phyloP scores from a whole-genome alignment of 2,113 vertebrate species.

The Saimiri boliviensis region DNA sequence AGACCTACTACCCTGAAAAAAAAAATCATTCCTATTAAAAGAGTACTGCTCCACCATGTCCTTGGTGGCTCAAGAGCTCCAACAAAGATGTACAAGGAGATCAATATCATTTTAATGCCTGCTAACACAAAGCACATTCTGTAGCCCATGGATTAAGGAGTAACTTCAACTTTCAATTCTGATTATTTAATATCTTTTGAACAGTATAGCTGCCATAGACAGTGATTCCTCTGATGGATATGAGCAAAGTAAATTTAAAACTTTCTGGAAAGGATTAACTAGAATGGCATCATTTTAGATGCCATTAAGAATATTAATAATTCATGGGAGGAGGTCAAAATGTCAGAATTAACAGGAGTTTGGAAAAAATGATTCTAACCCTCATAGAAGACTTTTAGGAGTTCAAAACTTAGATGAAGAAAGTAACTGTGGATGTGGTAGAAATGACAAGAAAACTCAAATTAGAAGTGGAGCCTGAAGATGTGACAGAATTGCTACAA shows the following conservation, averaged over 20 bases:
- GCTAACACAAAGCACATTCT: neutral
- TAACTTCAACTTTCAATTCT: neutral
- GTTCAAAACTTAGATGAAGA: neutral
- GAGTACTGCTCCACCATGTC: neutral
- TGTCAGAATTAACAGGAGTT: neutral
- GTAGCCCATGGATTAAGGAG: neutral
- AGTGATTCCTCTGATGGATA: neutral
- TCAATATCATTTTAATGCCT: neutral
- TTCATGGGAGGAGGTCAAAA: neutral
- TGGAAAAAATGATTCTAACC: neutral
- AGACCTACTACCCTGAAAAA: neutral
- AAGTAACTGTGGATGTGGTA: neutral
- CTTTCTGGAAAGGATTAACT: neutral
- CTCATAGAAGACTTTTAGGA: neutral
- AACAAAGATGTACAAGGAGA: neutral
- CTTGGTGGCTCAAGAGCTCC: neutral
- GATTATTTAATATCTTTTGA: neutral
- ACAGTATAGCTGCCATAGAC: neutral
- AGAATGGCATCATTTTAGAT: neutral
- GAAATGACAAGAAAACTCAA: neutral
- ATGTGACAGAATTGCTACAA: neutral
- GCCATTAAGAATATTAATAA: neutral
- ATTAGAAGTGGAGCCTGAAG: neutral
- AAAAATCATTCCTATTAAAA: neutral
- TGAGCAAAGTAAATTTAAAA: neutral